Evolutionary conservation across 2,113 vertebrate species (phyloP).

Genomic region (Falcunculus frontatus): DNA sequence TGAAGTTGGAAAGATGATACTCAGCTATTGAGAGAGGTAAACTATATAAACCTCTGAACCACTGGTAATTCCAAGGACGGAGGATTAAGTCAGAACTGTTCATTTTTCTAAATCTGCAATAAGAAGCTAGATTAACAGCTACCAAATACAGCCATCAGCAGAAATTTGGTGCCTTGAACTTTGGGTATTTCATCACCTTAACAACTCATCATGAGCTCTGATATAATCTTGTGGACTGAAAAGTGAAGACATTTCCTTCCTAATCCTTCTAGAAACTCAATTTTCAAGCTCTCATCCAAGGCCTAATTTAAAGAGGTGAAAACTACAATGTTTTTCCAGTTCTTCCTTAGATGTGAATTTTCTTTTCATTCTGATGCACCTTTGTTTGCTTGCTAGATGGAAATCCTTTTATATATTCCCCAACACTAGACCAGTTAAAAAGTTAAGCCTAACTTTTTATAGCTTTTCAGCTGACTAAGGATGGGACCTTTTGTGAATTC

Average conservation of each 20-base stretch:
- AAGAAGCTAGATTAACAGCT: not conserved
- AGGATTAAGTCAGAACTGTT: not conserved
- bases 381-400: not conserved
- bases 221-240: not conserved
- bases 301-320: not conserved
- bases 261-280: not conserved
- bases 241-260: not conserved
- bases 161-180: not conserved
- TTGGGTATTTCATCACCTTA: not conserved
- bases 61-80: not conserved
- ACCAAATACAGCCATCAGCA: not conserved
- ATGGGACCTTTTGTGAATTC: constrained; percentile 34
- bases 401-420: constrained; percentile 11
- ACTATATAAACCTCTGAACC: not conserved
- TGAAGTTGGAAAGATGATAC: not conserved
- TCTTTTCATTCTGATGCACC: not conserved
- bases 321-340: not conserved
- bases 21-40: not conserved
- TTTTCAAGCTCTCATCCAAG: not conserved
- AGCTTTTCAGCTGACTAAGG: constrained; percentile 38
- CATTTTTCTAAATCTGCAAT: not conserved
- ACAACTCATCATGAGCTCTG: not conserved
- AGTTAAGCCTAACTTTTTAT: constrained; percentile 23
- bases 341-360: not conserved
- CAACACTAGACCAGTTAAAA: not conserved